Base-by-base conservation (phyloP, 2,113 vertebrate species). In the Chaetodon trifascialis region DNA sequence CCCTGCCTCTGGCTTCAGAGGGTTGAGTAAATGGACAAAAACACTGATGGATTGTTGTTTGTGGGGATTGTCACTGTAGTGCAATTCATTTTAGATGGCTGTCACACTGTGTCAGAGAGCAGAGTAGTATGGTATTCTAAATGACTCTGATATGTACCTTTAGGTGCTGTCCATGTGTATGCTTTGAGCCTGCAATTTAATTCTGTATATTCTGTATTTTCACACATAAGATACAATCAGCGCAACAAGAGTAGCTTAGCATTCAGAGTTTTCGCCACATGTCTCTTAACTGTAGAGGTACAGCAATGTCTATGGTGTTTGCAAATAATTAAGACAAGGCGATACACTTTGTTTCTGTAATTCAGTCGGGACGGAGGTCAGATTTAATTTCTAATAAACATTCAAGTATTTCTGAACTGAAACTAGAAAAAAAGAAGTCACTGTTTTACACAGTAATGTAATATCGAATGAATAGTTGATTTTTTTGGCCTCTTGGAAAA, bases 21-120 rank as follows among this genome's bases (percentile, higher is more conserved):
- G 58, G 21, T 10, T 59, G 15, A 44, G 3, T 15, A 52, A 76
- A 76, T 44, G 55, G 54, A 36, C 7, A 44, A 34, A 65, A 49
- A 73, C 7, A 74, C 46, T 15, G n/a, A 86, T 66, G 14, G 23
- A 16, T 19, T 25, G 58, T 54, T 65, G n/a, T 47, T 34, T 36
- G 2, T 51, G 19, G 4, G 25, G 21, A 66, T 54, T 16, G 44
- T 51, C 49, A 14, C 40, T 60, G 5, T 17, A 30, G n/a, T 54
- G 46, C 34, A 23, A 36, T 72, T 79, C 0, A 46, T 73, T 47
- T 80, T 11, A 34, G 7, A 78, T 65, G 17, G 36, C 19, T 55
- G 4, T 42, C 19, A 11, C 11, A 11, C 2, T 23, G 2, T 71
- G 7, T 71, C 9, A 58, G n/a, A 40, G 21, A 25, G 4, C 7